Evolutionary conservation across 2,113 vertebrate species (phyloP).

Genomic region (Cynocephalus volans): DNA sequence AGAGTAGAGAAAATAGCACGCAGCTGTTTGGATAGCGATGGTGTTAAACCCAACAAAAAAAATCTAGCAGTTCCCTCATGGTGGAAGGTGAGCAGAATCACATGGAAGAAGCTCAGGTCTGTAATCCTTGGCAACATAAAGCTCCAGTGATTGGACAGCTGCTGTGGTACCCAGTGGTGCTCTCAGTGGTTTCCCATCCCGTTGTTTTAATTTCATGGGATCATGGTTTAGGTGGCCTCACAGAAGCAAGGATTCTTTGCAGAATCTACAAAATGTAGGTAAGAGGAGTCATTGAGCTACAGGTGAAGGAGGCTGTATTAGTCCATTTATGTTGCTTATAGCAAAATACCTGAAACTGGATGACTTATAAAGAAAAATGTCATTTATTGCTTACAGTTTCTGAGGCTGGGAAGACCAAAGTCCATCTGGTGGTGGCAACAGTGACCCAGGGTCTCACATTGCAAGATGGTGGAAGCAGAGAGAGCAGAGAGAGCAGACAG

Average conservation of each 20-base stretch:
- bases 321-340: too few relatives aligned
- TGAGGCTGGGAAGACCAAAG: too few relatives aligned
- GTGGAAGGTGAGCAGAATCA: not conserved
- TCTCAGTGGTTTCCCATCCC: not conserved
- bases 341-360: too few relatives aligned
- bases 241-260: not conserved
- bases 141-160: not conserved
- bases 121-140: not conserved
- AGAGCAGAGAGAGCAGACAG: too few relatives aligned
- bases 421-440: too few relatives aligned
- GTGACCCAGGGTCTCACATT: too few relatives aligned
- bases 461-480: too few relatives aligned
- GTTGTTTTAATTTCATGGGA: not conserved
- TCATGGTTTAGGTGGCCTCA: not conserved
- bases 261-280: not conserved
- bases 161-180: fast-evolving
- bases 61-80: not conserved
- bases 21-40: not conserved
- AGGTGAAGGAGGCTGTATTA: not conserved
- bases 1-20: not conserved
- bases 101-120: not conserved
- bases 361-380: too few relatives aligned
- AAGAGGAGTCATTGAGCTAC: not conserved
- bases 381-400: too few relatives aligned
- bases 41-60: not conserved